phyloP scores from a whole-genome alignment of 2,888 invertebrate genomes.

The Acronicta leporina region DNA sequence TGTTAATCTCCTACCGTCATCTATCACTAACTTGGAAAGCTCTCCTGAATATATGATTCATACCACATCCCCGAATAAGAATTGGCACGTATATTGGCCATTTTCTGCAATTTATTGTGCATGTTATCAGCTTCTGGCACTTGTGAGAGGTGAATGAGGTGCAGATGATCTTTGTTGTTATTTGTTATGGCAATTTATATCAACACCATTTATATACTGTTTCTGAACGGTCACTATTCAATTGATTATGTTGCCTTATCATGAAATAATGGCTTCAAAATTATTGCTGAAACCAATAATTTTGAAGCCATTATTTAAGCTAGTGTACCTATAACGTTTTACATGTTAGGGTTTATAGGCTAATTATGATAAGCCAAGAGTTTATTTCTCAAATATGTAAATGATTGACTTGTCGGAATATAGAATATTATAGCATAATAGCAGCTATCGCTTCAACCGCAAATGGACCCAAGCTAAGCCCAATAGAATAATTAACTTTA shows the following conservation, averaged over 20 bases:
- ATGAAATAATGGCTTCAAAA: too few species aligned
- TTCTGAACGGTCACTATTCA: too few species aligned
- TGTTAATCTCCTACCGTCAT: conserved; percentile 27
- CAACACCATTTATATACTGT: neutral
- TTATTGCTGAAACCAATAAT: too few species aligned
- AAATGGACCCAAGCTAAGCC: conserved; percentile 28
- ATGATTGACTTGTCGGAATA: too few species aligned
- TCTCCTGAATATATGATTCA: neutral
- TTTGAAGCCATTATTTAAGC: too few species aligned
- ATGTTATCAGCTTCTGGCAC: conserved; percentile 40
- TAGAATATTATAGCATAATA: neutral
- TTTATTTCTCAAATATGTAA: too few species aligned
- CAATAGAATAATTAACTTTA: conserved; percentile 20
- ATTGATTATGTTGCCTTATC: too few species aligned
- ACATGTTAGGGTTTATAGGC: too few species aligned
- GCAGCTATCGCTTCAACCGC: conserved; percentile 44
- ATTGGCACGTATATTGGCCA: conserved; percentile 21
- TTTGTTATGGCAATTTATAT: neutral
- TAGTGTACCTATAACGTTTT: too few species aligned
- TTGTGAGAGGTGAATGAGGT: conserved; percentile 10
- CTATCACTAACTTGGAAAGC: conserved; percentile 5
- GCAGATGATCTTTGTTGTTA: conserved; percentile 11
- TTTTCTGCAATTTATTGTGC: conserved; percentile 8
- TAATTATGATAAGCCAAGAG: too few species aligned
- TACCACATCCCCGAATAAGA: conserved; percentile 12